A percentile compares a stretch with the other conserved stretches of the same genome.
Conservation (phyloP, 2,113 vertebrate genomes). For the Brachionichthys hirsutus region DNA sequence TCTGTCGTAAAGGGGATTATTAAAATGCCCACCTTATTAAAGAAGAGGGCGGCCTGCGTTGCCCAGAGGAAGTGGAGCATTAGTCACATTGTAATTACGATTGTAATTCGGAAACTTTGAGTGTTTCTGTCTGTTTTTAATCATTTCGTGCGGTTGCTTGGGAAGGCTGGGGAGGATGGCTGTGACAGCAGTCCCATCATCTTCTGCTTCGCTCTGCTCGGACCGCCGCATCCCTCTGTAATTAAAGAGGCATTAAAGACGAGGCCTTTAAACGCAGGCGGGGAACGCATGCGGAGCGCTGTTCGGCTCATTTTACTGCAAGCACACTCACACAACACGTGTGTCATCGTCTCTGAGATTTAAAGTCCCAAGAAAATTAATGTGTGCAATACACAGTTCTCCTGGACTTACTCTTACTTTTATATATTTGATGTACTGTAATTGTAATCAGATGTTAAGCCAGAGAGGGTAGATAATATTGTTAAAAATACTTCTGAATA, state of each 20-base stretch:
- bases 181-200: slow-evolving; percentile 33
- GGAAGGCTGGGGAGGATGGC: not conserved
- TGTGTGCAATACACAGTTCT: no score
- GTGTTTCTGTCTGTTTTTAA: slow-evolving; percentile 1
- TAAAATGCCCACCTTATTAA: not conserved
- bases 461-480: no score
- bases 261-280: slow-evolving; percentile 78
- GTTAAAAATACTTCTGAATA: no score
- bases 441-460: not conserved
- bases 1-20: not conserved
- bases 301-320: not conserved
- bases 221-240: slow-evolving; percentile 3
- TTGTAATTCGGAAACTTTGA: slow-evolving; percentile 1
- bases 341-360: no score
- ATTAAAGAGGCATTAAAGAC: slow-evolving; percentile 71
- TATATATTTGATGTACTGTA: not conserved
- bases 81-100: not conserved
- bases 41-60: not conserved
- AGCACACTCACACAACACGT: no score
- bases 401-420: no score
- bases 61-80: not conserved
- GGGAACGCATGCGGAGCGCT: not conserved
- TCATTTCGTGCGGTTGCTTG: slow-evolving; percentile 1
- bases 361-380: no score
- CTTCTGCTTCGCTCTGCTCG: slow-evolving; percentile 36